Evolutionary conservation across 2,888 invertebrate species (phyloP).

Genomic region (Oscheius myriophilus): DNA sequence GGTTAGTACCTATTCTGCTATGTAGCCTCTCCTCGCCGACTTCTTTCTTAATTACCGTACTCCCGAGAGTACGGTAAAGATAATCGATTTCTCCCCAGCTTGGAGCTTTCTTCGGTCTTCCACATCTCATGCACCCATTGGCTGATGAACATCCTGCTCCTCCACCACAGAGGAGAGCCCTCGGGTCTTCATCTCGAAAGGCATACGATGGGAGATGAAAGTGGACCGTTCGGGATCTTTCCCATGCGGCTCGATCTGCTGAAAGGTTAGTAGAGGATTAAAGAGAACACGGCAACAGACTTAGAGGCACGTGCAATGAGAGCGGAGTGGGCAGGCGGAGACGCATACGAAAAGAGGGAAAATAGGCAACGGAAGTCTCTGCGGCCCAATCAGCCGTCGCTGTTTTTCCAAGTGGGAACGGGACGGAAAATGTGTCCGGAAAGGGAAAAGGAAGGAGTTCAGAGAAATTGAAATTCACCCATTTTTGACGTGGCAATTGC

Average conservation of each 20-base stretch:
- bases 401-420: too few species aligned
- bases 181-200: constrained; percentile 53
- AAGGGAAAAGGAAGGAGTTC: too few species aligned
- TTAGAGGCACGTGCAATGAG: constrained; percentile 14
- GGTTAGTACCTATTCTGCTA: constrained; percentile 22
- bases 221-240: constrained; percentile 39
- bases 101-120: constrained; percentile 37
- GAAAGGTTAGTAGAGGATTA: constrained; percentile 14
- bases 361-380: constrained; percentile 11
- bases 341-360: constrained; percentile 9
- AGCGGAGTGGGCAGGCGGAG: constrained; percentile 18
- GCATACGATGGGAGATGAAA: constrained; percentile 60
- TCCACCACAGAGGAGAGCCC: constrained; percentile 39
- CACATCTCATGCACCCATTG: constrained; percentile 39
- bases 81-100: constrained; percentile 47
- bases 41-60: constrained; percentile 16
- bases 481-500: too few species aligned
- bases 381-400: constrained; percentile 3
- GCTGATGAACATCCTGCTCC: constrained; percentile 1
- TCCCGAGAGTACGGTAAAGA: constrained; percentile 37
- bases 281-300: neutral
- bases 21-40: constrained; percentile 6
- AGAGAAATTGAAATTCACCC: too few species aligned
- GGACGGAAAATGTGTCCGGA: too few species aligned
- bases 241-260: constrained; percentile 24